These are phyloP conservation scores for Hylomyscus alleni DNA, from an alignment of 2,797 vertebrate genomes.

Conservation along the genomic window DNA sequence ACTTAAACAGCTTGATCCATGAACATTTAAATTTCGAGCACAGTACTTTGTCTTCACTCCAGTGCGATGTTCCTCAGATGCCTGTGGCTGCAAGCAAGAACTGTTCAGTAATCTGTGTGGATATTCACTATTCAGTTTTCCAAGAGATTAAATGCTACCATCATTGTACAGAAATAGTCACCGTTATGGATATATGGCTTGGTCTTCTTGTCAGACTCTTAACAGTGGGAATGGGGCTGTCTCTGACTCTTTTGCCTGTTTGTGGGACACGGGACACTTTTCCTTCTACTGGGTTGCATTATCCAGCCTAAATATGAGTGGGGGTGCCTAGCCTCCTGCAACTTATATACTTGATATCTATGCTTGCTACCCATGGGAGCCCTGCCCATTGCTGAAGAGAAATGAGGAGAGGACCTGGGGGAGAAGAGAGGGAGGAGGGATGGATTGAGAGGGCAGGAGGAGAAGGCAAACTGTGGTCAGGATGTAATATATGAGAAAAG, in stretches of 20 bases:
- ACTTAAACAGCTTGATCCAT: background rate
- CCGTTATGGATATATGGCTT: background rate
- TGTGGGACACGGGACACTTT: background rate
- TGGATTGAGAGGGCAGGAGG: background rate
- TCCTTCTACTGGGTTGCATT: background rate
- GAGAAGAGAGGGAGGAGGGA: background rate
- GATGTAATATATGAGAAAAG: background rate
- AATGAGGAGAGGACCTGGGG: constrained; percentile 18
- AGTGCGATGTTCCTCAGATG: constrained; percentile 7
- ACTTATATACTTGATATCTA: background rate
- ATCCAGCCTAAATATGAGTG: background rate
- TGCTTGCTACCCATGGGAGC: background rate
- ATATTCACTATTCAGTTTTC: constrained; percentile 44
- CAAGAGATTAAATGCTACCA: background rate
- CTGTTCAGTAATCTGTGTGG: background rate
- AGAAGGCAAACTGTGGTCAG: background rate
- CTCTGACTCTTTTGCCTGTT: background rate
- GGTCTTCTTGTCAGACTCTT: background rate
- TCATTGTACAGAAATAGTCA: background rate
- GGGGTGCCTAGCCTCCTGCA: background rate
- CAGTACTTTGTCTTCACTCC: background rate
- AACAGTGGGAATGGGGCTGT: background rate
- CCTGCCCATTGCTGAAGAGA: background rate
- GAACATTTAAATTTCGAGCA: background rate
- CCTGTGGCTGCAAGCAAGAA: background rate